phyloP scores from a whole-genome alignment of 2,113 vertebrate species.

The Geothlypis trichas region DNA sequence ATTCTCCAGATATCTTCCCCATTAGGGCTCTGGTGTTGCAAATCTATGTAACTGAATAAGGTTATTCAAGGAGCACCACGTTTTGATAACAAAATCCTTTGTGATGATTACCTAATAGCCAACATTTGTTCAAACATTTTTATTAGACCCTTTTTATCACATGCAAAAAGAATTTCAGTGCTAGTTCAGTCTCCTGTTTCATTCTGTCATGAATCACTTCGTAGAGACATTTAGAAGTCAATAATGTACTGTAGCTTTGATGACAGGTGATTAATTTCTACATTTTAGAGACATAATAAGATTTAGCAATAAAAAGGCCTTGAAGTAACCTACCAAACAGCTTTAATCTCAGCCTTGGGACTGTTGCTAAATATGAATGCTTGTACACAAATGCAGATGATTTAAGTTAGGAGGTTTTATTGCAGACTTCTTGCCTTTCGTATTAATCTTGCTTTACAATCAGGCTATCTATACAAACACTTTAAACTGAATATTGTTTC shows the following conservation, averaged over 20 bases:
- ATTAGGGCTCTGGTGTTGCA: conserved; percentile 38
- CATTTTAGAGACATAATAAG: conserved; percentile 88
- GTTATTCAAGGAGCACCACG: conserved; percentile 68
- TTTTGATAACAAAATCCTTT: conserved; percentile 80
- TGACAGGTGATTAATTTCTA: conserved; percentile 88
- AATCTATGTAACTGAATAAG: conserved; percentile 66
- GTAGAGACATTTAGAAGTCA: conserved; percentile 87
- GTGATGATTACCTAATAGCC: conserved; percentile 81
- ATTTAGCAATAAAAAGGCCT: conserved; percentile 87
- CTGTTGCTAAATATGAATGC: conserved; percentile 82
- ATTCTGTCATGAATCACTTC: conserved; percentile 85
- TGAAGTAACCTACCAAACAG: conserved; percentile 85
- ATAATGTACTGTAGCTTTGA: conserved; percentile 86
- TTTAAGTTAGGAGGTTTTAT: conserved; percentile 80
- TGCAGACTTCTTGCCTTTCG: conserved; percentile 74
- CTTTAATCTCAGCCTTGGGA: conserved; percentile 86
- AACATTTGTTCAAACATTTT: conserved; percentile 80
- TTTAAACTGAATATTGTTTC: conserved; percentile 69
- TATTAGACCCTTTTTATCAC: conserved; percentile 81
- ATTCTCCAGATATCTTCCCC: conserved; percentile 66
- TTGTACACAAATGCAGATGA: conserved; percentile 79
- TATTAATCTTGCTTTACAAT: conserved; percentile 82
- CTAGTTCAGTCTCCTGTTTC: conserved; percentile 81
- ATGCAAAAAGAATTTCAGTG: conserved; percentile 78
- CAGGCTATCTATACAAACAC: conserved; percentile 72